phyloP scores from a whole-genome alignment of 2,797 vertebrate species.

The Sebastes minor region DNA sequence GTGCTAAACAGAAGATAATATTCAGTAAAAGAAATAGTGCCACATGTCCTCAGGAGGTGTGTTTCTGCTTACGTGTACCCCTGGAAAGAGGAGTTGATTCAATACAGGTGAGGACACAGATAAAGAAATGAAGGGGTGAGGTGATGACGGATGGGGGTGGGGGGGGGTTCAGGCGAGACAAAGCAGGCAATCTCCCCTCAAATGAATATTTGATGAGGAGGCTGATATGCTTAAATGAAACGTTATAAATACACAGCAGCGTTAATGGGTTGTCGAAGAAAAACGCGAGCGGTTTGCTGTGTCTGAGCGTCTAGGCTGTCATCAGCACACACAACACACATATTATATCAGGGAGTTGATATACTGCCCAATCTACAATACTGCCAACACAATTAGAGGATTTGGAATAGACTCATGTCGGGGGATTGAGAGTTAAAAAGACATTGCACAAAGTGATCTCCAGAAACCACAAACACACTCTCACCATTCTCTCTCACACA shows the following conservation, averaged over 20 bases:
- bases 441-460: conserved; percentile 5
- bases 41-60: background rate
- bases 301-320: background rate
- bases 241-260: conserved; percentile 53
- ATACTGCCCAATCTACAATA: conserved; percentile 12
- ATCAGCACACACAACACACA: background rate
- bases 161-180: conserved; percentile 5
- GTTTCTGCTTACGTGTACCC: background rate
- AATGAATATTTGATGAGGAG: conserved; percentile 71
- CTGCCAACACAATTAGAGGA: conserved; percentile 14
- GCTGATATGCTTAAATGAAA: conserved; percentile 64
- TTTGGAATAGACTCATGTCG: conserved; percentile 6
- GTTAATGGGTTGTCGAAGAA: conserved; percentile 41
- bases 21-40: background rate
- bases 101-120: conserved; percentile 12
- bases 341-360: conserved; percentile 38
- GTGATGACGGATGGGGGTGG: background rate
- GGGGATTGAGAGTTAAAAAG: conserved; percentile 23
- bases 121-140: conserved; percentile 11
- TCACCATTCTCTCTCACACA: background rate
- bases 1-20: conserved; percentile 1
- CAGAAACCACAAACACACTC: background rate
- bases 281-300: background rate
- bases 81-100: background rate
- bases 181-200: conserved; percentile 52